Conservation (phyloP, 2,888 invertebrate species). For the Drosophila subquinaria region DNA sequence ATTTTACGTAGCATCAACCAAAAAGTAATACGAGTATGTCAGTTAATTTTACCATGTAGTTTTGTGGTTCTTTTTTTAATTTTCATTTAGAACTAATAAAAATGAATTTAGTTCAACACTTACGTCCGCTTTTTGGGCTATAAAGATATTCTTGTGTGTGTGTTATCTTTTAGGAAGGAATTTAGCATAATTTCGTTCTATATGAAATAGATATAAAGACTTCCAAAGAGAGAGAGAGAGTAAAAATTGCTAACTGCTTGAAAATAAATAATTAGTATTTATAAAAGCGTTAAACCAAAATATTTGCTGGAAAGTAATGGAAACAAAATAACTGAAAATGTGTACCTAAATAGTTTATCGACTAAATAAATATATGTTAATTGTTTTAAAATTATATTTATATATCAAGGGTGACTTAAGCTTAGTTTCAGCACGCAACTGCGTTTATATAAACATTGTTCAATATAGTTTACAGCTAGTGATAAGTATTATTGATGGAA, state of each 20-base stretch:
- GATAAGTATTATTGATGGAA: slow-evolving; percentile 37
- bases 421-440: slow-evolving; percentile 31
- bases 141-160: slow-evolving; percentile 63
- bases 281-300: slow-evolving; percentile 63
- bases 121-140: slow-evolving; percentile 79
- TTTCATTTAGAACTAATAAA: slow-evolving; percentile 65
- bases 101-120: slow-evolving; percentile 78
- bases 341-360: slow-evolving; percentile 41
- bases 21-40: slow-evolving; percentile 42
- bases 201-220: slow-evolving; percentile 68
- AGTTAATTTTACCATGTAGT: slow-evolving; percentile 46
- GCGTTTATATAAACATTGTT: slow-evolving; percentile 27
- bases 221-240: slow-evolving; percentile 58
- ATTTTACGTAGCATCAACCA: slow-evolving; percentile 65
- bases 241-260: slow-evolving; percentile 66
- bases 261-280: slow-evolving; percentile 59
- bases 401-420: slow-evolving; percentile 55
- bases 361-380: slow-evolving; percentile 40
- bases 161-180: slow-evolving; percentile 58
- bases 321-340: slow-evolving; percentile 24
- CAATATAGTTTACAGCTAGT: slow-evolving; percentile 51
- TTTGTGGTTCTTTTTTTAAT: slow-evolving; percentile 28
- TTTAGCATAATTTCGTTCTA: slow-evolving; percentile 83
- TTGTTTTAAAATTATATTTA: slow-evolving; percentile 31
- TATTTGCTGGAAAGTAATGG: slow-evolving; percentile 40